phyloP scores from a whole-genome alignment of 2,113 vertebrate genomes.

The Panurus biarmicus region DNA sequence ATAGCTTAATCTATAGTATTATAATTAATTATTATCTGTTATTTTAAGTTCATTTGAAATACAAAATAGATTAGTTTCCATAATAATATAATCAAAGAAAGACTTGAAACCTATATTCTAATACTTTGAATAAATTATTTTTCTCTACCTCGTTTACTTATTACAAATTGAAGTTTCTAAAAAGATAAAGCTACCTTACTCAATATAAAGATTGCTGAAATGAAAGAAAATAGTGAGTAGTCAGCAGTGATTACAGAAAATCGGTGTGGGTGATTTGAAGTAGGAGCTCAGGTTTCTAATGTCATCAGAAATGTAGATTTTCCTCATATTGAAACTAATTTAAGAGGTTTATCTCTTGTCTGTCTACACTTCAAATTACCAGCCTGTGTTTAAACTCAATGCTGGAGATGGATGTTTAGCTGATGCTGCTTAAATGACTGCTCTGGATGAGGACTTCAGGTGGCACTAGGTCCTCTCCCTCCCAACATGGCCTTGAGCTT shows the following conservation, averaged over 20 bases:
- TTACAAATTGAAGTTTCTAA: background rate
- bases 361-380: background rate
- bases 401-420: background rate
- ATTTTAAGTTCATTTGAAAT: background rate
- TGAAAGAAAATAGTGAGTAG: background rate
- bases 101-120: background rate
- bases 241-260: background rate
- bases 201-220: background rate
- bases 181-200: background rate
- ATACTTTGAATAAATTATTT: background rate
- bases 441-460: background rate
- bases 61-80: background rate
- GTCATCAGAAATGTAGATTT: background rate
- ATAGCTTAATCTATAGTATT: background rate
- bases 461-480: background rate
- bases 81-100: background rate
- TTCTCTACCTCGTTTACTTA: background rate
- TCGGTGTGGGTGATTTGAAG: background rate
- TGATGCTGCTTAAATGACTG: background rate
- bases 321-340: background rate
- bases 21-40: background rate
- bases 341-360: background rate
- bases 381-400: background rate
- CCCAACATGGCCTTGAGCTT: fast-evolving
- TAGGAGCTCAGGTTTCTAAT: background rate